Conservation (phyloP, 2,113 vertebrate species). For the Ibidorhyncha struthersii region DNA sequence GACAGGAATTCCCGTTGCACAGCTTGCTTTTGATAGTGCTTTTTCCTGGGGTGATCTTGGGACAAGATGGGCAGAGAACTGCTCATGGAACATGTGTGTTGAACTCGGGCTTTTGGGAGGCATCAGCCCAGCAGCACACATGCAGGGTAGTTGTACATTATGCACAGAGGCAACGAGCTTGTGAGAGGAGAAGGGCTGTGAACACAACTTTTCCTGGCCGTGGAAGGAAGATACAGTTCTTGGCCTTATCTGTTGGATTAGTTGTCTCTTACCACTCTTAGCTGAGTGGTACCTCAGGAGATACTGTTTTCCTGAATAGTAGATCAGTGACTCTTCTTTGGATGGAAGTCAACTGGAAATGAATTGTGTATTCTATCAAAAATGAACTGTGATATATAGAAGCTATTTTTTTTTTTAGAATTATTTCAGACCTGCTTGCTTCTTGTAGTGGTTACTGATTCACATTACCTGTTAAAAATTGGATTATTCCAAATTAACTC, state of each 20-base stretch:
- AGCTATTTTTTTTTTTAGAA: background rate
- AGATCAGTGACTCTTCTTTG: background rate
- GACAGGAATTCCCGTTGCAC: rapidly evolving
- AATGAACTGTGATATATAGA: rapidly evolving
- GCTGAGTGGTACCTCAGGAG: background rate
- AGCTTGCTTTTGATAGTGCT: background rate
- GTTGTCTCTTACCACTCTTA: background rate
- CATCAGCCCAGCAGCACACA: background rate
- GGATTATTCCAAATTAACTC: background rate
- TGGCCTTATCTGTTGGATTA: background rate
- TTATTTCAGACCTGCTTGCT: background rate
- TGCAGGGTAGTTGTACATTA: background rate
- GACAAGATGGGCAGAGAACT: background rate
- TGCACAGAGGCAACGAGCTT: rapidly evolving
- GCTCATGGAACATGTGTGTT: rapidly evolving
- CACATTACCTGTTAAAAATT: background rate
- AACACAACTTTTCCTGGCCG: rapidly evolving
- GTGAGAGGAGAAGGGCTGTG: background rate
- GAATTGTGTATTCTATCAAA: rapidly evolving
- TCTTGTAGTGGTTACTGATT: background rate
- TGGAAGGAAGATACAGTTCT: background rate
- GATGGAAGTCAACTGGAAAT: background rate
- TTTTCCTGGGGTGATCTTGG: background rate
- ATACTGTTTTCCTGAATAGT: background rate
- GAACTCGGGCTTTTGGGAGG: rapidly evolving